Percentiles rank a stretch among this genome's conserved stretches.
Evolutionary conservation across 2,113 vertebrate species (phyloP).

Genomic region (Neoarius graeffei): DNA sequence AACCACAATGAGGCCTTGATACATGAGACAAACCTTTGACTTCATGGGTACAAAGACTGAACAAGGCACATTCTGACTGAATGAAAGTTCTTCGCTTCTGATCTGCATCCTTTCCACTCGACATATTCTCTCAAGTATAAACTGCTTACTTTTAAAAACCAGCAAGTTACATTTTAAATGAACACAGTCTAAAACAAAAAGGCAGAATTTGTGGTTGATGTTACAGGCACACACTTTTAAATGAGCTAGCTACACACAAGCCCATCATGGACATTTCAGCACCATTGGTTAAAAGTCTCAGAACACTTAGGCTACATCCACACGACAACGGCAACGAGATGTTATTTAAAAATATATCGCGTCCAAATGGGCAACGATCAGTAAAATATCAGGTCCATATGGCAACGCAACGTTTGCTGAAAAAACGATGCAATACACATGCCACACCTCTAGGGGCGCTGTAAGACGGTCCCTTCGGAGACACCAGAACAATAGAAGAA

Average conservation of each 20-base stretch:
- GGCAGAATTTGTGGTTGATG: neutral
- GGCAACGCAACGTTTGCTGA: too few relatives aligned
- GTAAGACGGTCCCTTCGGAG: too few relatives aligned
- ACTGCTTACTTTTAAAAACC: neutral
- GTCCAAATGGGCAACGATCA: too few relatives aligned
- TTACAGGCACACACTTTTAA: neutral
- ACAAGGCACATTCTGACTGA: slow-evolving; percentile 40
- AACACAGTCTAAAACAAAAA: neutral
- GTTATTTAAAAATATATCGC: too few relatives aligned
- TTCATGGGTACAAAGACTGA: slow-evolving; percentile 51
- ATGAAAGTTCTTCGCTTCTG: neutral
- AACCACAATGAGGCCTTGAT: slow-evolving; percentile 64
- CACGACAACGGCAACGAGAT: too few relatives aligned
- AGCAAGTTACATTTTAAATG: neutral
- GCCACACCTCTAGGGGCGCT: too few relatives aligned
- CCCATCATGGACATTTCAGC: neutral
- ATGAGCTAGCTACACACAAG: neutral
- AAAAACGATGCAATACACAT: too few relatives aligned
- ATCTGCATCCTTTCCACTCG: neutral
- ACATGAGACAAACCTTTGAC: slow-evolving; percentile 63
- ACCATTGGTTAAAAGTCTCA: neutral
- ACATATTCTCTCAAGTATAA: neutral
- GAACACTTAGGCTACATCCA: too few relatives aligned
- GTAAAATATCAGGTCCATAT: too few relatives aligned
- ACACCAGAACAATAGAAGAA: too few relatives aligned